Conservation (phyloP, 2,888 invertebrate genomes). For the Dascillus cervinus region DNA sequence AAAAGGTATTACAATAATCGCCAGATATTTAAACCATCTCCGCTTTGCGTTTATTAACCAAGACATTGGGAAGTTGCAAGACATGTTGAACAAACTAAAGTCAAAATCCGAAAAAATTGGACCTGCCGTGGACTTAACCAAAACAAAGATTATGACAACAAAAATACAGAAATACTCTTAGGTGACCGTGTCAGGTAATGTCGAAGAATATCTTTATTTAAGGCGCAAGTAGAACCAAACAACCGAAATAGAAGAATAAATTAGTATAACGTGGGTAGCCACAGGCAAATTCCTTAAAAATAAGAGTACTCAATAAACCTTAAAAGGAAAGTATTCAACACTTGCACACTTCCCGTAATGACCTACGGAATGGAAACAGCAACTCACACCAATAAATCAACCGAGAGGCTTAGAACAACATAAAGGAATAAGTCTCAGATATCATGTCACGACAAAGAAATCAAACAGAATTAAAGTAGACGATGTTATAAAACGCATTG, state of each 20-base stretch:
- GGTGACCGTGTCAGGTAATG: too few relatives aligned
- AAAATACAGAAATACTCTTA: too few relatives aligned
- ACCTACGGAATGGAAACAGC: constrained; percentile 2
- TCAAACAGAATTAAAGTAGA: neutral
- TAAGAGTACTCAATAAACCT: constrained; percentile 1
- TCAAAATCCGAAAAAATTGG: too few relatives aligned
- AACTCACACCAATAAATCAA: neutral
- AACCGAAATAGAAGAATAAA: neutral
- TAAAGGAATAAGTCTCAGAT: neutral
- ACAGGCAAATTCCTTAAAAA: constrained; percentile 2
- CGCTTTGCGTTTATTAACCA: too few relatives aligned
- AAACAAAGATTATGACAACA: too few relatives aligned
- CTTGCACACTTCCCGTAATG: too few relatives aligned
- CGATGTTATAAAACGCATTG: constrained; percentile 2
- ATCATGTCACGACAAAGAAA: constrained; percentile 1
- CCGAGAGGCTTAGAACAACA: too few relatives aligned
- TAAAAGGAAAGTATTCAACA: constrained; percentile 1
- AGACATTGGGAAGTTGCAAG: too few relatives aligned
- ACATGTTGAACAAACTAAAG: too few relatives aligned
- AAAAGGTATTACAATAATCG: too few relatives aligned
- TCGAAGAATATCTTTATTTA: constrained; percentile 10
- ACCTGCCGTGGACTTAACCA: too few relatives aligned
- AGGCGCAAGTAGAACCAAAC: constrained; percentile 12
- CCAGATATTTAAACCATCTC: too few relatives aligned
- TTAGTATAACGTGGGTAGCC: constrained; percentile 1